Evolutionary conservation across 2,888 invertebrate genomes (phyloP), one percentile per base, ranked within the genome.

Genomic region (Barypeithes pellucidus): DNA sequence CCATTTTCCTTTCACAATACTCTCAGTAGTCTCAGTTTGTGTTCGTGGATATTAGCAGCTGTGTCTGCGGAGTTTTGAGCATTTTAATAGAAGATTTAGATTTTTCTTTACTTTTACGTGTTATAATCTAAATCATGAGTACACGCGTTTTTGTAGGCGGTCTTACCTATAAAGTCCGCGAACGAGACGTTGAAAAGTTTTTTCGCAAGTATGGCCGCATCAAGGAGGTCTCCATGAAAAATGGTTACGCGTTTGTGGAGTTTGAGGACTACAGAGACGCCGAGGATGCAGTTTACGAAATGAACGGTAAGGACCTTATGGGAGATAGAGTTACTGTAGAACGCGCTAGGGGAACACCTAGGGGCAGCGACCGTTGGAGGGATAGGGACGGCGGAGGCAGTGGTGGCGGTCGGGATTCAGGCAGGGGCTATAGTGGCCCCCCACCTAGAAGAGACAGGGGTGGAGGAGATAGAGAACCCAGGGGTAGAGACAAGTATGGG

Each of bases 201-300:
- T 98, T 98, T 89, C 94, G 95, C 88, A 96, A 97, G 79, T 97
- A 96, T 88, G 98, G 98, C 79, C 91, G 95, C 86, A 95, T 94
- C 85, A 91, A 94, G 86, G 97, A 98, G 86, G 94, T 98, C 81
- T 92, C 97, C 78, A 93, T 98, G 89, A 98, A 98, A 89, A 97
- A 96, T 89, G 98, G 97, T 83, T 98, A 96, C 89, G 97, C 96
- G 77, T 98, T 98, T 92, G 97, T 98, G 88, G 98, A 98, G 89
- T 98, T 98, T 87, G 98, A 98, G 86, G 97, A 98, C 86, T 93
- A 96, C 84, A 90, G 97, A 85, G 98, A 98, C 89, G 98, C 98
- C 57, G 98, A 99, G 87, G 99, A 99, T 89, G 99, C 99, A 4
- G 97, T 98, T 0, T 98, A 99, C 88, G 99, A 99, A 87, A 88